A percentile compares a stretch with the other conserved stretches of the same genome.
These are phyloP conservation scores for Synanthedon vespiformis DNA, from an alignment of 2,888 invertebrate species.

Conservation along the genomic window DNA sequence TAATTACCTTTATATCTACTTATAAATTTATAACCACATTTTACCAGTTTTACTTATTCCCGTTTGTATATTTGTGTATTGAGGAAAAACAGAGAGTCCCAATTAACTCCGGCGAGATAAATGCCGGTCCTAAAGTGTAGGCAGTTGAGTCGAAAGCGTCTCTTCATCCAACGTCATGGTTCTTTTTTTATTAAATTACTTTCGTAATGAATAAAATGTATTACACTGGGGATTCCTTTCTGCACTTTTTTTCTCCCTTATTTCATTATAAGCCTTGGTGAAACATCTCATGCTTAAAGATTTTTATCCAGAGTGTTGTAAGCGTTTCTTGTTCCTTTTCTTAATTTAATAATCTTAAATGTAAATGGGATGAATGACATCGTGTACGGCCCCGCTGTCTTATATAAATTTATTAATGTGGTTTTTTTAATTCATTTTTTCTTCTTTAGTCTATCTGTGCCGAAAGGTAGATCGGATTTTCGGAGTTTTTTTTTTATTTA, in stretches of 20 bases:
- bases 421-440: neutral
- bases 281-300: slow-evolving; percentile 38
- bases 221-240: slow-evolving; percentile 46
- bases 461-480: no score
- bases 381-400: slow-evolving; percentile 19
- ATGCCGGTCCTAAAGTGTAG: slow-evolving; percentile 37
- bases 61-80: slow-evolving; percentile 11
- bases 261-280: slow-evolving; percentile 49
- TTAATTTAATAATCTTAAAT: slow-evolving; percentile 43
- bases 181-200: slow-evolving; percentile 50
- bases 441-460: no score
- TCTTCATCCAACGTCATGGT: slow-evolving; percentile 22
- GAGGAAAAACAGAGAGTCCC: slow-evolving; percentile 36
- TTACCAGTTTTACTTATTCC: no score
- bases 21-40: no score
- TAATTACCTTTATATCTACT: neutral
- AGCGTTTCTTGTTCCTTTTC: slow-evolving; percentile 30
- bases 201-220: slow-evolving; percentile 58
- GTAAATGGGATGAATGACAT: slow-evolving; percentile 32
- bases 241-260: slow-evolving; percentile 35
- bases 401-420: neutral
- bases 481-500: no score
- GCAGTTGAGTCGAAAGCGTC: slow-evolving; percentile 28
- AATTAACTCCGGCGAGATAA: slow-evolving; percentile 53
- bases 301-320: slow-evolving; percentile 31